Conservation (phyloP, 2,888 invertebrate species). For the Conops quadrifasciatus region DNA sequence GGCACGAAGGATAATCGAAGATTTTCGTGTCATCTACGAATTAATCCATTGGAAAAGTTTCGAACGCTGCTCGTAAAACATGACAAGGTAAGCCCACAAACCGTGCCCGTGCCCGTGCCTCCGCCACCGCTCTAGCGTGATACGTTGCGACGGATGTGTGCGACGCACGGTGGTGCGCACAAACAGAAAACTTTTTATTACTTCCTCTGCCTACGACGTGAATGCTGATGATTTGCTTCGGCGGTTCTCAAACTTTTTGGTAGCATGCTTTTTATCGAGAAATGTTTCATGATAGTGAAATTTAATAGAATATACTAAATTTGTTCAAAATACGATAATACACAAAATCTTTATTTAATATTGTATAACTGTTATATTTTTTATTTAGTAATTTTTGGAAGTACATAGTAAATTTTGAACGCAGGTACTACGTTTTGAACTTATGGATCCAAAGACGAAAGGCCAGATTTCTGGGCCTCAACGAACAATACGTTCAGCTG, state of each 20-base stretch:
- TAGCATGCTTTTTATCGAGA: not conserved
- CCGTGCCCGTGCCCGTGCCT: not conserved
- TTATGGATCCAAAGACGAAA: too few relatives aligned
- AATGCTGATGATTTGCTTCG: constrained; percentile 9
- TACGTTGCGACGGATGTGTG: not conserved
- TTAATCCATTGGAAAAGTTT: constrained; percentile 21
- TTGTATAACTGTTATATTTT: too few relatives aligned
- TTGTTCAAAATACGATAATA: too few relatives aligned
- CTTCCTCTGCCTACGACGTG: constrained; percentile 10
- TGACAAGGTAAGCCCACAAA: constrained; percentile 11
- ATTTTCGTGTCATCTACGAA: constrained; percentile 23
- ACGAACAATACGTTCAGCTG: too few relatives aligned
- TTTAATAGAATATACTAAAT: too few relatives aligned
- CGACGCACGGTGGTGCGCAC: not conserved
- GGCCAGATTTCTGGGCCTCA: too few relatives aligned
- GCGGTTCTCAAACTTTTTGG: constrained; percentile 3
- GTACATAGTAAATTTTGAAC: too few relatives aligned
- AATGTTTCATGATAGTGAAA: not conserved
- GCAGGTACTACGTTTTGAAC: too few relatives aligned
- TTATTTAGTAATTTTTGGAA: too few relatives aligned
- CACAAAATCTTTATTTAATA: too few relatives aligned
- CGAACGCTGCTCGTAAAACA: constrained; percentile 9
- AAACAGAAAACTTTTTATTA: constrained; percentile 21
- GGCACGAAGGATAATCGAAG: not conserved
- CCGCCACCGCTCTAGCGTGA: not conserved